Percentiles rank a stretch among this genome's conserved stretches.
phyloP scores from a whole-genome alignment of 2,888 invertebrate genomes.

The Melanotus villosus region DNA sequence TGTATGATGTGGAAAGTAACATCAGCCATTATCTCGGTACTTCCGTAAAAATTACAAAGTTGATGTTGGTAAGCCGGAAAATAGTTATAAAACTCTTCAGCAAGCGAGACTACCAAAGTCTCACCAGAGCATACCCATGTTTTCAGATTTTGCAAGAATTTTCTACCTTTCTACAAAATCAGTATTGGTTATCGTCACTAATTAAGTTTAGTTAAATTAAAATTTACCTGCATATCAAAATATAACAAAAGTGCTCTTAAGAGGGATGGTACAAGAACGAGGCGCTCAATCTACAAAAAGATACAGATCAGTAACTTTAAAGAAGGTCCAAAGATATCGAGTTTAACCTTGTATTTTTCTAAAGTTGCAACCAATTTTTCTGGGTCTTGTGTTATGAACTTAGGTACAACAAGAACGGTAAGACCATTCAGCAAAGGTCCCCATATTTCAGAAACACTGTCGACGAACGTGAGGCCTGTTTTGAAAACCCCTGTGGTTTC shows the following conservation, averaged over 20 bases:
- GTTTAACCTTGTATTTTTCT: conserved; percentile 79
- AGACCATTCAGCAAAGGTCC: conserved; percentile 84
- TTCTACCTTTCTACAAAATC: conserved; percentile 63
- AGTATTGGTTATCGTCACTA: too few relatives aligned
- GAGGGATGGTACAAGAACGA: conserved; percentile 88
- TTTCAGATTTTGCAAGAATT: conserved; percentile 73
- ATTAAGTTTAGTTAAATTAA: too few relatives aligned
- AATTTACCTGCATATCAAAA: conserved; percentile 73
- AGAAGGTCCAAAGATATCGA: too few relatives aligned
- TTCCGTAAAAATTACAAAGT: conserved; percentile 91
- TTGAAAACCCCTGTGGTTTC: conserved; percentile 88
- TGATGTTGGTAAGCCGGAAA: conserved; percentile 76
- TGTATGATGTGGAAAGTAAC: conserved; percentile 84
- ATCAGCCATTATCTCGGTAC: conserved; percentile 93
- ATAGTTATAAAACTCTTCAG: conserved; percentile 82
- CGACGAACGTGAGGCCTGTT: conserved; percentile 92
- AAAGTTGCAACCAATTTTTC: conserved; percentile 79
- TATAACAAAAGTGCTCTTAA: conserved; percentile 86
- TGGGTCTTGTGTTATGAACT: conserved; percentile 82
- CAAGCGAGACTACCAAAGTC: conserved; percentile 79
- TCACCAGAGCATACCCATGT: conserved; percentile 93
- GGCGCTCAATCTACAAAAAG: conserved; percentile 78
- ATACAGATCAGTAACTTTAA: too few relatives aligned
- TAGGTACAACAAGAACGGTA: conserved; percentile 81
- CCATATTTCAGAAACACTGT: conserved; percentile 91